Base-by-base conservation (phyloP, 2,888 invertebrate species). In the Hirtodrosophila trivittata region DNA sequence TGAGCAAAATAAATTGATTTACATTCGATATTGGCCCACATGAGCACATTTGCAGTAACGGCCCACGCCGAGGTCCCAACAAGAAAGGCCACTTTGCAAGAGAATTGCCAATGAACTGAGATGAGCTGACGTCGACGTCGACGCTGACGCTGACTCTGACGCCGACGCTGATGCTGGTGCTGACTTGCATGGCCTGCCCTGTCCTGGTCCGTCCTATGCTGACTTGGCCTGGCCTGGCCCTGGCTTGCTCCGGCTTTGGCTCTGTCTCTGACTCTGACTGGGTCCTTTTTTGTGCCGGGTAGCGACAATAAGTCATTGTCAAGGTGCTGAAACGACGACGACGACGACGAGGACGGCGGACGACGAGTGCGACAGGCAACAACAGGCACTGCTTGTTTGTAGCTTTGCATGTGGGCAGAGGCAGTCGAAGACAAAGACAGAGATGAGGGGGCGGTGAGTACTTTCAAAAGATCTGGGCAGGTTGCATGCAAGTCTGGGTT, bases 241-340 rank as follows among this genome's bases (percentile, higher is more conserved):
- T 9, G 38, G 30, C 16, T 41, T 10, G 13, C 33, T 30, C 35
- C 28, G 32, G 13, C 35, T 37, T 25, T 38, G 52, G 43, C n/a
- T 28, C 50, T 12, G 67, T 52, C 45, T 43, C 26, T 9, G 49
- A 25, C 46, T 42, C 21, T 39, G 46, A 18, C 33, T 50, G 25
- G 35, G 41, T 47, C 28, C 32, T 18, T 39, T 38, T 51, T 18
- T 25, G n/a, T 21, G 28, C 35, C 49, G 46, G 46, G 55, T 41
- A 55, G 70, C 71, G 66, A 80, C 80, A 80, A 81, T 81, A 83
- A 83, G 77, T 81, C 81, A 81, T 81, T 81, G 81, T 81, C 81
- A 81, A 77, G 83, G 83, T 77, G 75, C 81, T 76, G 82, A 81
- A 83, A 58, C 74, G 65, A 69, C 58, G 64, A 60, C 64, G 41